phyloP scores from a whole-genome alignment of 2,888 invertebrate species.

The Scaptomyza reducta region DNA sequence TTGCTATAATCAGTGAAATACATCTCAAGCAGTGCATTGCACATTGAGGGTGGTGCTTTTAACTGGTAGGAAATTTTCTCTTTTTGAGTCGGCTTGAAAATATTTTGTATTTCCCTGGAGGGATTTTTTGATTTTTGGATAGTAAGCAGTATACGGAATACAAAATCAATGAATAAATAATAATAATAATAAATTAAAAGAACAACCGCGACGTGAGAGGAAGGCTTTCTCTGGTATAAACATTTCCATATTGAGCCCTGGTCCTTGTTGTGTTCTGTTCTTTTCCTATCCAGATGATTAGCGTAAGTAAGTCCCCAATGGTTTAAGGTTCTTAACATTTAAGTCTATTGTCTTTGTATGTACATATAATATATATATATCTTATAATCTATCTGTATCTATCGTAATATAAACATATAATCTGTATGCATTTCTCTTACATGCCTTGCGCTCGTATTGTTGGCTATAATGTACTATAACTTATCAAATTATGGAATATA shows the following conservation, averaged over 20 bases:
- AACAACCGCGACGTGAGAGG: constrained; percentile 4
- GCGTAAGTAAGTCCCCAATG: constrained; percentile 51
- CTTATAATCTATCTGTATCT: constrained; percentile 23
- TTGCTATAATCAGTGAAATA: background rate
- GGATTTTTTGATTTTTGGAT: constrained; percentile 1
- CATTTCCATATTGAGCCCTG: constrained; percentile 31
- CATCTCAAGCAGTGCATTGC: constrained; percentile 19
- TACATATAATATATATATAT: constrained; percentile 18
- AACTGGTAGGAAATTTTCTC: background rate
- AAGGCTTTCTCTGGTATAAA: constrained; percentile 30
- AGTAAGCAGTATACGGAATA: background rate
- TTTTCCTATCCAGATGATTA: constrained; percentile 53
- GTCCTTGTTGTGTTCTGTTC: constrained; percentile 45
- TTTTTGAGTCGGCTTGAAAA: background rate
- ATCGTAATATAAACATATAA: constrained; percentile 44
- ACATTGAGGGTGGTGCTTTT: background rate
- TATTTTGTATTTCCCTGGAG: background rate
- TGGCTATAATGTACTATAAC: constrained; percentile 56
- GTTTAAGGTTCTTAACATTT: constrained; percentile 29
- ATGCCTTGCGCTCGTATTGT: constrained; percentile 76
- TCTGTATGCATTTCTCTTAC: constrained; percentile 72
- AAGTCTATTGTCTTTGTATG: constrained; percentile 28
- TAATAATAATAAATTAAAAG: background rate
- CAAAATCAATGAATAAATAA: constrained; percentile 6
- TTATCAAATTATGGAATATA: constrained; percentile 40